phyloP scores from a whole-genome alignment of 2,888 invertebrate species.

The Chesias legatella region DNA sequence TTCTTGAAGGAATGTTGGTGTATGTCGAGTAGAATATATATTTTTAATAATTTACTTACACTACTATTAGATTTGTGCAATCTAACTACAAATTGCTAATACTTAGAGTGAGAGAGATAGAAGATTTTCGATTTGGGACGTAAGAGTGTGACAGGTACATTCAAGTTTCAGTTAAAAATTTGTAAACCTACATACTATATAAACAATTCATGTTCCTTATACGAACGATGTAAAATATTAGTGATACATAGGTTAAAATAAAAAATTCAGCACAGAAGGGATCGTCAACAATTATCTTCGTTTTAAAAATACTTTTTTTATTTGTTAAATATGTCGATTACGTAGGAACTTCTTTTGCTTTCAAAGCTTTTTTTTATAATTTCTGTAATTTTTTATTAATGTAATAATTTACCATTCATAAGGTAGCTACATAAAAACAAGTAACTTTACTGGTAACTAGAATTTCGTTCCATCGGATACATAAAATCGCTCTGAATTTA shows the following conservation, averaged over 20 bases:
- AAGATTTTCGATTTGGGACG: constrained; percentile 30
- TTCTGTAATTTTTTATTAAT: constrained; percentile 1
- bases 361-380: constrained; percentile 4
- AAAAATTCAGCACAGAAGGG: too few relatives aligned
- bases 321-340: not conserved
- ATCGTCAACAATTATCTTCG: too few relatives aligned
- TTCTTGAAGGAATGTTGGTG: not conserved
- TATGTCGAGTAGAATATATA: constrained; percentile 32
- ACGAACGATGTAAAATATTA: too few relatives aligned
- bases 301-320: constrained; percentile 1
- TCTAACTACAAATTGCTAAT: constrained; percentile 48
- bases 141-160: constrained; percentile 23
- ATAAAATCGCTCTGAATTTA: too few relatives aligned
- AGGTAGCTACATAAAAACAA: too few relatives aligned
- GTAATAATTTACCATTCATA: not conserved
- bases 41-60: constrained; percentile 27
- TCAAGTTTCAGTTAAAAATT: constrained; percentile 17
- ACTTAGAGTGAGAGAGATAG: constrained; percentile 41
- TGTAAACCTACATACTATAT: constrained; percentile 1
- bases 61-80: constrained; percentile 45
- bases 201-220: too few relatives aligned
- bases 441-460: too few relatives aligned
- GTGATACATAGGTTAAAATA: too few relatives aligned
- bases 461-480: too few relatives aligned
- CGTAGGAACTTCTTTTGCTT: constrained; percentile 1